These are phyloP conservation scores for Cryptoblepharus egeriae DNA, from an alignment of 2,797 vertebrate species.

Conservation along the genomic window DNA sequence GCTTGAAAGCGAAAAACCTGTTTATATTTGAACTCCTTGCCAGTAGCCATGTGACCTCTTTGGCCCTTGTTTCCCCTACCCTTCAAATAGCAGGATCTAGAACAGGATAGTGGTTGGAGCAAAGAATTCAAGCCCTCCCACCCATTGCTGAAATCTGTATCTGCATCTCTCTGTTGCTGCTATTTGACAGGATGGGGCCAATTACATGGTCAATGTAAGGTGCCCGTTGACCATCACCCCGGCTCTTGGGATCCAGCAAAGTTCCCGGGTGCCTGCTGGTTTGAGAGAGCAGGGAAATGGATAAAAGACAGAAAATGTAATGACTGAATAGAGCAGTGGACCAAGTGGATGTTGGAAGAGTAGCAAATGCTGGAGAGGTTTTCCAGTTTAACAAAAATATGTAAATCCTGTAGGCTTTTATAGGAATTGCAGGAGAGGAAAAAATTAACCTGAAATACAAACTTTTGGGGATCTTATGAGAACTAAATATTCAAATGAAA, in stretches of 20 bases:
- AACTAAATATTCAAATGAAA: no score
- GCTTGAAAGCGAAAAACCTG: conserved; percentile 63
- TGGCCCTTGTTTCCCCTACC: no score
- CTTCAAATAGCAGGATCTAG: no score
- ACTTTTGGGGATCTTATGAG: no score
- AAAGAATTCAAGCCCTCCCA: neutral
- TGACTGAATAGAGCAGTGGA: neutral
- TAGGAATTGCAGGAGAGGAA: conserved; percentile 44
- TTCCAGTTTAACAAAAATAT: conserved; percentile 44
- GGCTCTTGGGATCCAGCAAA: conserved; percentile 53
- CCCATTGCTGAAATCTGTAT: neutral
- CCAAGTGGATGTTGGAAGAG: neutral
- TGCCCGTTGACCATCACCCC: neutral
- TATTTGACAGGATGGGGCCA: no score
- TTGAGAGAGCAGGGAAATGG: neutral
- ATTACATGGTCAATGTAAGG: no score
- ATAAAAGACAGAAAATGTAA: neutral
- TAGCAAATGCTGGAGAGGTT: conserved; percentile 19
- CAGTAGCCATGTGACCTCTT: conserved; percentile 3
- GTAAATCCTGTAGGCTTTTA: conserved; percentile 47
- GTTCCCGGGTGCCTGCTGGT: conserved; percentile 51
- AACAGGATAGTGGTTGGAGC: no score
- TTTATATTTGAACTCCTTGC: conserved; percentile 55
- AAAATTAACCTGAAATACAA: no score
- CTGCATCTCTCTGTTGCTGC: no score